Base-by-base conservation (phyloP, 2,797 vertebrate genomes). In the Melanogrammus aeglefinus region DNA sequence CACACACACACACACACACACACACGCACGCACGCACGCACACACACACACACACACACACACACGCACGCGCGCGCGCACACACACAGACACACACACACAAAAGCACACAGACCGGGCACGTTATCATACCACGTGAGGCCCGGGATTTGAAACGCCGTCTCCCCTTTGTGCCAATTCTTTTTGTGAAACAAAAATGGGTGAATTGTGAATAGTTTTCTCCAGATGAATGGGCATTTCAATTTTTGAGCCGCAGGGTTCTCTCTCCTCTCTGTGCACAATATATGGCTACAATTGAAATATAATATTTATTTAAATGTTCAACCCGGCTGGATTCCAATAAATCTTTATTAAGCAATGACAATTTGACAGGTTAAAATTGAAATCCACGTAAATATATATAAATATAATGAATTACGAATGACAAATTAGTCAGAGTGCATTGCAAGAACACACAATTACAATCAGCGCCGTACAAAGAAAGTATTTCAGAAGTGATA, bases 101-200 rank as follows among this genome's bases (percentile, higher is more conserved):
- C 51, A 57, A 4, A 57, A 36, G 31, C 51, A 57, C 16, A 21
- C 51, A 21, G 12, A 47, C 44, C 18, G 76, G 76, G 84, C 41
- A 44, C 41, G 41, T 44, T 44, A 12, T 44, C 41, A 14, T 14
- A 44, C 10, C 41, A 44, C 14, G 41, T 44, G 41, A 44, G 41
- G 35, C 35, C 35, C 38, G 38, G 38, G 38, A 39, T 39, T 39
- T 39, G 38, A 39, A 39, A 39, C 38, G 38, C 38, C 38, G 38
- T 47, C 66, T 29, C 66, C n/a, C 66, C 18, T 29, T 70, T 70
- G 21, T 70, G 21, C 27, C 21, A 9, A 70, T 18, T 70, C 21
- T 70, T 70, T 70, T 70, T 12, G 66, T 70, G 21, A 29, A n/a
- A 70, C 66, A 29, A 47, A 47, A 47, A 47, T 47, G 44, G 44